Base-by-base conservation (phyloP, 2,797 vertebrate genomes). In the Coranthus polyacanthus region DNA sequence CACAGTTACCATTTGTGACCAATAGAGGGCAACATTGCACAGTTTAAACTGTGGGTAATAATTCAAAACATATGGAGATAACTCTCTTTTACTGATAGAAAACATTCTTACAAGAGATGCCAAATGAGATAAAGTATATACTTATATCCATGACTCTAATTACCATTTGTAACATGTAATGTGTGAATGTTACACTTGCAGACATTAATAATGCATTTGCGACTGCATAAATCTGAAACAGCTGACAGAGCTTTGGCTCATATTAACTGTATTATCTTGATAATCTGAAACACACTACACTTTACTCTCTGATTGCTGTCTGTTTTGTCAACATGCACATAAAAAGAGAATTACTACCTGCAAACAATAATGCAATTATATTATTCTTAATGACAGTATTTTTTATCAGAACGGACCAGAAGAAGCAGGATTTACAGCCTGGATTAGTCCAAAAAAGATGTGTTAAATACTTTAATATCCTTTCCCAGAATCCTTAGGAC, bases 21-120 rank as follows among this genome's bases (percentile, higher is more conserved):
- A 81, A 59, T 37, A 91, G 73, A 54, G 51, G 72, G 55, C 63
- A 57, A 34, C 34, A 34, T 24, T 42, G 26, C 13, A 64, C 44
- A 57, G 9, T 55, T 56, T 13, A 16, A 17, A 46, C 9, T 8
- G 16, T 39, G 2, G 20, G 2, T 44, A 21, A 16, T 50, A 2
- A 74, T 18, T 72, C 2, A 50, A 21, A 37, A 12, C 52, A 60
- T 39, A 44, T 34, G 62, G 43, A 6, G 36, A 26, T 13, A 45
- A 37, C 41, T 65, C 2, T 45, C 13, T 32, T 55, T 54, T 10
- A 38, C 36, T 55, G 20, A 52, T 34, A 60, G 50, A 62, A 65
- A 64, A 71, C 38, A 57, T 26, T 55, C 37, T 10, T 38, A 55
- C 52, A 37, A 39, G 24, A 54, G 26, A 18, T 46, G 16, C 18